Evolutionary conservation across 2,888 invertebrate species (phyloP).

Genomic region (Apamea sordens): DNA sequence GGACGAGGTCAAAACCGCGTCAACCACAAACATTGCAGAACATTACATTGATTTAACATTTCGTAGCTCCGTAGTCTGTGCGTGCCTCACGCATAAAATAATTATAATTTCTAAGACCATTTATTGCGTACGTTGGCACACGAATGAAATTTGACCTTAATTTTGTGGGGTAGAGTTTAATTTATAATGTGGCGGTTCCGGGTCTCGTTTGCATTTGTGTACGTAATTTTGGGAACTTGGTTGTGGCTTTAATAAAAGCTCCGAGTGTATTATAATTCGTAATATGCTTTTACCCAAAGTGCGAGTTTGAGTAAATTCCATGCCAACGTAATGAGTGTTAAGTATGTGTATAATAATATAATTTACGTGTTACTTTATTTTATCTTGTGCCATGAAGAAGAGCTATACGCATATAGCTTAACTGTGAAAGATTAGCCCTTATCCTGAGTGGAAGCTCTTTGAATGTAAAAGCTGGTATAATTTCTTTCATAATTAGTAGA

Average conservation of each 20-base stretch:
- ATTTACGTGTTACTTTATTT: neutral
- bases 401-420: neutral
- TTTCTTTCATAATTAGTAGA: neutral
- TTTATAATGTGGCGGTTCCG: slow-evolving; percentile 44
- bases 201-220: slow-evolving; percentile 32
- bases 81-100: slow-evolving; percentile 81
- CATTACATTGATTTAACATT: slow-evolving; percentile 75
- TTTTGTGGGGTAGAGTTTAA: slow-evolving; percentile 30
- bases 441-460: neutral
- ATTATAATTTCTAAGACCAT: slow-evolving; percentile 65
- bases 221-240: slow-evolving; percentile 37
- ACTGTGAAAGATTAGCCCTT: neutral
- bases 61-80: slow-evolving; percentile 64
- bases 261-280: slow-evolving; percentile 15
- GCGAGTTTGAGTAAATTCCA: neutral
- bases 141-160: slow-evolving; percentile 59
- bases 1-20: slow-evolving; percentile 13
- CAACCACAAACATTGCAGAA: slow-evolving; percentile 65
- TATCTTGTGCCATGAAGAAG: neutral
- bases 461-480: neutral
- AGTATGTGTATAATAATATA: neutral
- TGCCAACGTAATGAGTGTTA: neutral
- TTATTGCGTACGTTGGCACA: slow-evolving; percentile 35
- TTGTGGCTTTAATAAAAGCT: slow-evolving; percentile 12
- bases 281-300: neutral